Evolutionary conservation across 2,797 vertebrate species (phyloP).

Genomic region (Tympanoctomys barrerae): DNA sequence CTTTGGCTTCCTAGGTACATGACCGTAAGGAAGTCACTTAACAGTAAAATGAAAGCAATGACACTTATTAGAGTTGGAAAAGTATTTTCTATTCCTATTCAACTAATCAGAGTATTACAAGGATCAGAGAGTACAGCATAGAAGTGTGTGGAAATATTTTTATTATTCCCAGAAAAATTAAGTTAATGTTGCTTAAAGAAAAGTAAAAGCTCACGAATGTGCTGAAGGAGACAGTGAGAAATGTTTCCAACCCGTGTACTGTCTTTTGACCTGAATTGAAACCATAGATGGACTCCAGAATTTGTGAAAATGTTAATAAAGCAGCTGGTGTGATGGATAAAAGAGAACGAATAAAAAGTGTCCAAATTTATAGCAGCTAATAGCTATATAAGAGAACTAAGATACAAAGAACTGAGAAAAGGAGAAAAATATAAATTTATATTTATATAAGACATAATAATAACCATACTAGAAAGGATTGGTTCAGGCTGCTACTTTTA

Average conservation of each 20-base stretch:
- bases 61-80: neutral
- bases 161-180: constrained; percentile 11
- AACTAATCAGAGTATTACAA: neutral
- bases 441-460: too few species aligned
- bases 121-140: neutral
- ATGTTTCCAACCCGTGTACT: neutral
- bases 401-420: neutral
- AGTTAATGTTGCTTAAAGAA: neutral
- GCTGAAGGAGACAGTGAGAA: neutral
- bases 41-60: neutral
- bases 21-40: constrained; percentile 11
- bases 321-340: neutral
- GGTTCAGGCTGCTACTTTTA: neutral
- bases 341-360: neutral
- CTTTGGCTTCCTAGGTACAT: neutral
- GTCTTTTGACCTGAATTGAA: neutral
- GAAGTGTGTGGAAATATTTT: neutral
- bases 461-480: neutral
- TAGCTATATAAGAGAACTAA: neutral
- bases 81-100: neutral
- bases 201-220: neutral
- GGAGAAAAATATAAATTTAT: too few species aligned
- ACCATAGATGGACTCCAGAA: neutral
- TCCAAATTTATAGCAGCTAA: neutral
- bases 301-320: neutral